Conservation (phyloP, 2,113 vertebrate genomes). For the Scartelaos histophorus region DNA sequence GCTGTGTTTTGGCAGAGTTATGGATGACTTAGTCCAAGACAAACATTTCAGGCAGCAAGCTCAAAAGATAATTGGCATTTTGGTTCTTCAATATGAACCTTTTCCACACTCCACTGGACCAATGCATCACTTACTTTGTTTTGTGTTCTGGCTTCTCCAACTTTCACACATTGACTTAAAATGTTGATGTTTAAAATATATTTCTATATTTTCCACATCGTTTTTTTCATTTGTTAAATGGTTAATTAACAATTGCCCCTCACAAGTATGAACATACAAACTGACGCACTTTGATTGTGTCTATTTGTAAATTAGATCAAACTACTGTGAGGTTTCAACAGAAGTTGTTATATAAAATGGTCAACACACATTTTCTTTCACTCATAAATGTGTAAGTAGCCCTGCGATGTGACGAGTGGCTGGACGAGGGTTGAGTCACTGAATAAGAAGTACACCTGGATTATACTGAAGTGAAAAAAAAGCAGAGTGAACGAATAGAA, state of each 20-base stretch:
- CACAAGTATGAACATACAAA: too few species aligned
- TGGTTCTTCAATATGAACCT: conserved; percentile 15
- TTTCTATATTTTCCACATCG: too few species aligned
- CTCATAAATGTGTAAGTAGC: neutral
- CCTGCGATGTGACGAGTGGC: neutral
- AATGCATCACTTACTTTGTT: conserved; percentile 10
- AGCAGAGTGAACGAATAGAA: neutral
- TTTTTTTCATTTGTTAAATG: too few species aligned
- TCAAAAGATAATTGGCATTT: conserved; percentile 28
- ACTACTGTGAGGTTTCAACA: too few species aligned
- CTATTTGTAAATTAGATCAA: too few species aligned
- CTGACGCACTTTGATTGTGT: too few species aligned
- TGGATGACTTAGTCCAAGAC: conserved; percentile 37
- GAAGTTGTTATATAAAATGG: neutral
- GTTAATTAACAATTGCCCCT: too few species aligned
- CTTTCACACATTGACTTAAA: neutral
- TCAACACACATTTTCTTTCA: neutral
- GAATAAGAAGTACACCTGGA: neutral
- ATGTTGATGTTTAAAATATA: neutral
- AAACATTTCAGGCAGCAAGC: conserved; percentile 22
- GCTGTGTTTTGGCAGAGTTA: conserved; percentile 8
- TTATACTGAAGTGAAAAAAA: neutral
- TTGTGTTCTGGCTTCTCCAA: neutral
- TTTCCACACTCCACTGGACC: conserved; percentile 6
- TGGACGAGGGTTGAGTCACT: neutral